Base-by-base conservation (phyloP, 2,888 invertebrate genomes). In the Meteorus cinctellus region DNA sequence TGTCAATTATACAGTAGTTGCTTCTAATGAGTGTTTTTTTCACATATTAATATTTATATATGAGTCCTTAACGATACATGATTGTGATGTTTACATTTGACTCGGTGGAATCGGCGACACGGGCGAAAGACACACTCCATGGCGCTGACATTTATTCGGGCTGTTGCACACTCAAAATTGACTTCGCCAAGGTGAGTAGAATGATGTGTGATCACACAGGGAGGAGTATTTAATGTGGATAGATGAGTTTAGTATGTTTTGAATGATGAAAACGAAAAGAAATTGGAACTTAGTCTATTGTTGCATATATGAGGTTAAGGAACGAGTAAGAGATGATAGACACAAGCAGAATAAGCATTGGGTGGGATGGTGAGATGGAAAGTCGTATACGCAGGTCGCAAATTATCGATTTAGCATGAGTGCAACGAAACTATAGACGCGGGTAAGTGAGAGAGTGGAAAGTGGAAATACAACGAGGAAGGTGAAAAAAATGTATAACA, bases 71-170 rank as follows among this genome's bases (percentile, higher is more conserved):
- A 88, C 84, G 79, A 74, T 62, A 14, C 68, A 31, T 34, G 66
- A 27, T 70, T 45, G 19, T 48, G 72, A 62, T 45, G 55, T 45
- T 89, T 86, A 96, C 93, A 92, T 99, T 98, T 91, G 98, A 98
- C 90, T 95, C 94, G 87, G 92, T 97, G 84, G 98, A 99, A 86
- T 94, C 97, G 14, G 99, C 99, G 77, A 95, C 97, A 83, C 92
- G 97, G 88, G 98, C 98, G 80, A 98, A 98, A 90, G 97, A 98
- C 84, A 94, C 96, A 79, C 93, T 99, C 84, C 97, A 98, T 91
- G 99, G 99, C 83, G 98, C 98, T 80, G 99, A 99, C 91, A 98
- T 99, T 88, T 99, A 99, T 92, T 98, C 98, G 67, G 99, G 99
- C 81, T 99, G 99, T 92, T 99, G 99, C 91, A 99, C 99, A 81